Evolutionary conservation across 2,113 vertebrate genomes (phyloP).

Genomic region (Lycaon pictus): DNA sequence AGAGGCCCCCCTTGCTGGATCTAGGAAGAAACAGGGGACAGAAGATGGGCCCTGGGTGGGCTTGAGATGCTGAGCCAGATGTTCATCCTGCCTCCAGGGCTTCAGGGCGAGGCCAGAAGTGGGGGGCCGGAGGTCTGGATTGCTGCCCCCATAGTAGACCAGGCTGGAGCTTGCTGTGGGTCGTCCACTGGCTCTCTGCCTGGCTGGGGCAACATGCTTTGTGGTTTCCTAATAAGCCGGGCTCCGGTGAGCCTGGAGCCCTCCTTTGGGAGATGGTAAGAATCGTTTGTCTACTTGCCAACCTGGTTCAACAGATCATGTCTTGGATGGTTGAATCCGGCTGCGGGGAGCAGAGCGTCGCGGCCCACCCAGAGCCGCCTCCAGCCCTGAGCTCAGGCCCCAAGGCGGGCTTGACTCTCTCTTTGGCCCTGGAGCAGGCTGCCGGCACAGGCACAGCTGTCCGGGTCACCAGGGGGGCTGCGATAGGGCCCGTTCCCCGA

Average conservation of each 20-base stretch:
- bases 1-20: background rate
- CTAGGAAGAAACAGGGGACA: fast-evolving
- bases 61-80: background rate
- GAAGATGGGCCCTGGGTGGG: background rate
- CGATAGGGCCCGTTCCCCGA: background rate
- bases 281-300: background rate
- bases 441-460: background rate
- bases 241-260: conserved; percentile 53
- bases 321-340: background rate
- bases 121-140: background rate
- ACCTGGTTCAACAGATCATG: background rate
- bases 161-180: background rate
- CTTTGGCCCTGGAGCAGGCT: background rate
- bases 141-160: background rate
- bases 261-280: conserved; percentile 22
- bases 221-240: background rate
- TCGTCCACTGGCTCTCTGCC: background rate
- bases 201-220: conserved; percentile 17
- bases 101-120: background rate
- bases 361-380: background rate
- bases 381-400: background rate
- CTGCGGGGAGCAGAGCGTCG: background rate
- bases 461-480: background rate
- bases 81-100: background rate
- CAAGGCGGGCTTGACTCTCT: background rate